Base-by-base conservation (phyloP, 2,113 vertebrate species). In the Anolis carolinensis region DNA sequence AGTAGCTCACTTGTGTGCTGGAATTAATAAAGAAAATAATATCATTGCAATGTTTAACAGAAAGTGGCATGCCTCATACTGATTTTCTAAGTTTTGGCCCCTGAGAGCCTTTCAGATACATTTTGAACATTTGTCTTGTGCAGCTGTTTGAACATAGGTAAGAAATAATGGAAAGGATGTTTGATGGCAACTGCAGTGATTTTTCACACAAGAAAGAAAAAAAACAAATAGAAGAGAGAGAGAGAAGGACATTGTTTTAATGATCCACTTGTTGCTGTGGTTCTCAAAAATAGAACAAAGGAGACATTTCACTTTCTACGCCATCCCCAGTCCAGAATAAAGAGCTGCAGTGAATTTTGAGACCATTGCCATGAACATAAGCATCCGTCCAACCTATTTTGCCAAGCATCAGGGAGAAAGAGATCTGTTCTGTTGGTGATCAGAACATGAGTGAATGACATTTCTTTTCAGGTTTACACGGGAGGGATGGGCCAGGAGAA, bases 41-140 rank as follows among this genome's bases (percentile, higher is more conserved):
- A 67, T 11, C 21, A 5, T 88, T 44, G 70, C 44, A 65, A 7
- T 23, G 11, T 78, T 73, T 92, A 55, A 76, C 89, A 6, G 48
- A 62, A 86, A 27, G 18, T 73, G 34, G 6, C 14, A 44, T 11
- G n/a, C n/a, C 73, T 83, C 7, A 27, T n/a, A 48, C 48, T 79
- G 86, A 82, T 89, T 87, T 75, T 87, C 84, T 34, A 34, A 89
- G 89, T 73, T n/a, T 44, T 92, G 82, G 65, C 50, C 59, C 55
- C 20, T 23, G 65, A 79, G 88, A 90, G 80, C 89, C 85, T 89
- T 89, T 90, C 1, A 90, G 82, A 71, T 87, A 85, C 88, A 87
- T 84, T 91, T 89, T 90, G 79, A 1, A 6, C 90, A 94, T 93
- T 92, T 97, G 92, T 88, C 94, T 93, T 94, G 81, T 93, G 94